Conservation (phyloP, 2,888 invertebrate species). For the Agrochola lota region DNA sequence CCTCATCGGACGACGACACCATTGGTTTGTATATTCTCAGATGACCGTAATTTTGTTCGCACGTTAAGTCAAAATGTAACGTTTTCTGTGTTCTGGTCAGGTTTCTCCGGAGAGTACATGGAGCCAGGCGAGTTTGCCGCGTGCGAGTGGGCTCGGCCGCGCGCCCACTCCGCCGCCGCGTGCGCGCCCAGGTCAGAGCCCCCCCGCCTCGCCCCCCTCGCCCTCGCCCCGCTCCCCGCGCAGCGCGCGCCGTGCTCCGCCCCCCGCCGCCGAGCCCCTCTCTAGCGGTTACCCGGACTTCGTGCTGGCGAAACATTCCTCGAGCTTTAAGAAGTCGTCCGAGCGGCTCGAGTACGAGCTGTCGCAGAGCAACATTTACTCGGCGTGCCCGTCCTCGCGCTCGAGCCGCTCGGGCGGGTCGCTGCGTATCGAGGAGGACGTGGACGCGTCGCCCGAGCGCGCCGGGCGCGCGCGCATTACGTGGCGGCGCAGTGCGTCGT, state of each 20-base stretch:
- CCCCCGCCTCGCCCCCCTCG: conserved; percentile 69
- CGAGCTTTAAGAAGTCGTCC: conserved; percentile 85
- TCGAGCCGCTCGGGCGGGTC: conserved; percentile 84
- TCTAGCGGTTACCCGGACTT: conserved; percentile 89
- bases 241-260: conserved; percentile 78
- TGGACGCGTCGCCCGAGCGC: conserved; percentile 63
- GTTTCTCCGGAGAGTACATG: conserved; percentile 90
- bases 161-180: conserved; percentile 89
- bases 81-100: conserved; percentile 64
- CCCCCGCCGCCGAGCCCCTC: conserved; percentile 73
- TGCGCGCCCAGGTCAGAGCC: conserved; percentile 74
- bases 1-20: conserved; percentile 91
- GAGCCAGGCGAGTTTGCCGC: conserved; percentile 85
- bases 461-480: conserved; percentile 82
- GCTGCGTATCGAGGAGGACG: conserved; percentile 78
- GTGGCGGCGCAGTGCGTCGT: conserved; percentile 95
- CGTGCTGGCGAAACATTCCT: conserved; percentile 85
- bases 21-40: conserved; percentile 80
- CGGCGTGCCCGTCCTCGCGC: conserved; percentile 85
- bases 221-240: conserved; percentile 61
- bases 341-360: conserved; percentile 91
- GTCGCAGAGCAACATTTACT: conserved; percentile 90
- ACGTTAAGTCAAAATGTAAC: not conserved
- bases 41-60: not conserved
- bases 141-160: conserved; percentile 85